A percentile compares a stretch with the other conserved stretches of the same genome.
These are phyloP conservation scores for Ceratoteleas bidentatus DNA, from an alignment of 1,140 invertebrate species.

Conservation along the genomic window DNA sequence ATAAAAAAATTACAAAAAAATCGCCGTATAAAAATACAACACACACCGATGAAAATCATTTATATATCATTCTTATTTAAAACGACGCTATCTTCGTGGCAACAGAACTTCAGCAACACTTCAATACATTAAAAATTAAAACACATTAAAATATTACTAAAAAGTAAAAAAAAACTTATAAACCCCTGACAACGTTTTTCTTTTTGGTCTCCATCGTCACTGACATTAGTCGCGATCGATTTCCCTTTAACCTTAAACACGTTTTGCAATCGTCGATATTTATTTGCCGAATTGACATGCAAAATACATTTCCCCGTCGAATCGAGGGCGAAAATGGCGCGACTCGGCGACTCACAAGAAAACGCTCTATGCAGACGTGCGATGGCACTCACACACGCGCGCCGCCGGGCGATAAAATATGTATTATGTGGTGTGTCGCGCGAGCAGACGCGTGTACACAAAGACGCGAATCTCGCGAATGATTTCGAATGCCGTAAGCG, in stretches of 20 bases:
- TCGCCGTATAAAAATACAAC: too few relatives aligned
- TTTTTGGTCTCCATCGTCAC: too few relatives aligned
- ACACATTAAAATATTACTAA: too few relatives aligned
- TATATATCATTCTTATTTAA: too few relatives aligned
- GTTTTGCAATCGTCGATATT: slow-evolving; percentile 17
- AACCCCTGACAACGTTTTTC: too few relatives aligned
- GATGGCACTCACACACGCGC: too few relatives aligned
- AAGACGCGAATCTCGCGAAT: slow-evolving; percentile 27
- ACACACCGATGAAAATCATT: too few relatives aligned
- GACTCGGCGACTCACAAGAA: not conserved
- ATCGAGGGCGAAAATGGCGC: slow-evolving; percentile 19
- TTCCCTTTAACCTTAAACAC: slow-evolving; percentile 23
- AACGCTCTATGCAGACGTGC: slow-evolving; percentile 9
- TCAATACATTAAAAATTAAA: too few relatives aligned
- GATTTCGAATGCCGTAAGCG: slow-evolving; percentile 55
- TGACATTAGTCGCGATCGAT: slow-evolving; percentile 32
- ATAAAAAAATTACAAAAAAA: too few relatives aligned
- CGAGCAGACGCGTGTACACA: slow-evolving; percentile 1
- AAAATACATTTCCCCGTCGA: slow-evolving; percentile 25
- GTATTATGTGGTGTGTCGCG: not conserved
- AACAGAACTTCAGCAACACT: too few relatives aligned
- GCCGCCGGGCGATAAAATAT: slow-evolving; percentile 7
- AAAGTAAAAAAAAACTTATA: too few relatives aligned
- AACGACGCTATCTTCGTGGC: too few relatives aligned
- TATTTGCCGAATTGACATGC: slow-evolving; percentile 26